Evolutionary conservation across 1,140 invertebrate species (phyloP).

Genomic region (Zaprionus inermis): DNA sequence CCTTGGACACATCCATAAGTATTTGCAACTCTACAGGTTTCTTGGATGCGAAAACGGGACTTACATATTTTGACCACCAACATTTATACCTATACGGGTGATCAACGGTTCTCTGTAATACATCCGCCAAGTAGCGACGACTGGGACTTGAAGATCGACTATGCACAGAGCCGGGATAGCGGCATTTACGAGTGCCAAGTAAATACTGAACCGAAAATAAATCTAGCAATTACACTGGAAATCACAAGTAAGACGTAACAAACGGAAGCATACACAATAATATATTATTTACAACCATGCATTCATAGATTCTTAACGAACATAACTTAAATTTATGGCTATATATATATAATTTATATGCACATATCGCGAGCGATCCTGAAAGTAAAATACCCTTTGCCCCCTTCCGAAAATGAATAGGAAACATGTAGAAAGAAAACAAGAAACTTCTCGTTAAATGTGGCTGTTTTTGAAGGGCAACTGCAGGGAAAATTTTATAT

Average conservation of each 20-base stretch:
- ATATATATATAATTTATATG: too few species aligned
- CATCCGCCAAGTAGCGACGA: constrained; percentile 94
- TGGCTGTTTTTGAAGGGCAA: too few species aligned
- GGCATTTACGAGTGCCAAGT: constrained; percentile 95
- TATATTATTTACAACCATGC: too few species aligned
- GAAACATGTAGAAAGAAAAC: too few species aligned
- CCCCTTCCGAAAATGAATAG: too few species aligned
- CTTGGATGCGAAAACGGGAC: constrained; percentile 96
- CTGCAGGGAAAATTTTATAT: too few species aligned
- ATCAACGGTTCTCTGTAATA: constrained; percentile 92
- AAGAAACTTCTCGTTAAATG: too few species aligned
- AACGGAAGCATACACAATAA: too few species aligned
- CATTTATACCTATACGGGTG: constrained; percentile 94
- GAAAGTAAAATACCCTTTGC: too few species aligned
- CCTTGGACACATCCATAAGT: not conserved
- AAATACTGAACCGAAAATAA: constrained; percentile 94
- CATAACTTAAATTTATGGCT: too few species aligned
- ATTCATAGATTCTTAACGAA: too few species aligned
- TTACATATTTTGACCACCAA: constrained; percentile 95
- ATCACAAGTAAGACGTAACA: constrained; percentile 89
- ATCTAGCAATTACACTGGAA: constrained; percentile 90
- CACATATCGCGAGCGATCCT: too few species aligned
- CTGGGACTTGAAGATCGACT: constrained; percentile 95
- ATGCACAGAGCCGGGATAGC: constrained; percentile 93
- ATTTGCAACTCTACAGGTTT: constrained; percentile 87